Evolutionary conservation across 2,888 invertebrate genomes (phyloP), one percentile per base, ranked within the genome.

Genomic region (Antheraea yamamai): DNA sequence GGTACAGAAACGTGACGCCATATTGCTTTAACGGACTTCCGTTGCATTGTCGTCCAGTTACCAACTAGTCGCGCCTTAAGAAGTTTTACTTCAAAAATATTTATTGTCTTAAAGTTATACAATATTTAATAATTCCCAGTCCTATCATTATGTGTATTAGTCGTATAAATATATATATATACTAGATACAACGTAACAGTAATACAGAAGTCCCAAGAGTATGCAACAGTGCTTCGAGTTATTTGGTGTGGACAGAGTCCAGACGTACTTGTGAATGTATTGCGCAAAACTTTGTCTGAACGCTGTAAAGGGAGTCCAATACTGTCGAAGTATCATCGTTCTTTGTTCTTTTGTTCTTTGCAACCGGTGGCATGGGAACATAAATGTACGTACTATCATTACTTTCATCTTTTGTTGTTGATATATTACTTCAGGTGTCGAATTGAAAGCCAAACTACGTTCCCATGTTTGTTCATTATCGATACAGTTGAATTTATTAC

Each of bases 261-360:
- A 70, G 39, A 66, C 61, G 68, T 76, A 79, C 79, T 80, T 78
- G 71, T 76, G 76, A 79, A 81, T 81, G 79, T 81, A 80, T 81
- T 80, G 79, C 81, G 81, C 81, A 79, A 81, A 80, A 81, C 77
- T 81, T 81, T 73, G 76, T 78, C 78, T 78, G 77, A 76, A 77
- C 74, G 78, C 79, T 78, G 78, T 76, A 79, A 79, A 79, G 73
- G 68, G 74, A 70, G 58, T 39, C 72, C 61, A 23, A 72, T 75
- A 61, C 26, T 74, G 74, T 75, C 72, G 58, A 75, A 72, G 61
- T 75, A 72, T 74, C 71, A 26, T 16, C 64, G 64, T 66, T 66
- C 64, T 66, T 66, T 66, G 71, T 64, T 26, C 74, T 75, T 75
- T 72, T 58, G 70, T 72, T 39, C 55, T 26, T 72, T 61, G 58